Evolutionary conservation across 1,140 invertebrate species (phyloP).

Genomic region (Drosophila pruinosa): DNA sequence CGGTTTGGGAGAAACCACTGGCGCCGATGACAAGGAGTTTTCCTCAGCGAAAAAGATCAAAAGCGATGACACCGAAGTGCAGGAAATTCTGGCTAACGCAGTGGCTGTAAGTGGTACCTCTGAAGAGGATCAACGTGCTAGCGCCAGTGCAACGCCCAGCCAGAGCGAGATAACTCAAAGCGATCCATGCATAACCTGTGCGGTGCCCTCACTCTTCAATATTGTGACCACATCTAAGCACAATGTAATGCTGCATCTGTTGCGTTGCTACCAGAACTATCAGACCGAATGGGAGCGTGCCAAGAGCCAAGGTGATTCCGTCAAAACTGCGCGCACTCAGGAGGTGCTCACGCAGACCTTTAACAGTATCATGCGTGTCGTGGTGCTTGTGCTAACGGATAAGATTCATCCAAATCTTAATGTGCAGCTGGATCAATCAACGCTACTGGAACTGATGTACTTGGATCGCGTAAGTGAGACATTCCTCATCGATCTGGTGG

Average conservation of each 20-base stretch:
- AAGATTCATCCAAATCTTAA: constrained; percentile 60
- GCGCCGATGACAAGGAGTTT: constrained; percentile 60
- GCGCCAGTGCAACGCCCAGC: constrained; percentile 24
- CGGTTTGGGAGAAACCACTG: background rate
- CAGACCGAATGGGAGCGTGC: constrained; percentile 55
- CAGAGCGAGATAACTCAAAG: constrained; percentile 20
- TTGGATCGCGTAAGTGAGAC: constrained; percentile 84
- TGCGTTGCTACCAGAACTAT: constrained; percentile 69
- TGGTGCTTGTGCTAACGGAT: constrained; percentile 72
- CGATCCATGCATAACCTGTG: constrained; percentile 31
- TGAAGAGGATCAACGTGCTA: constrained; percentile 32
- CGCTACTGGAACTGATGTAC: constrained; percentile 78
- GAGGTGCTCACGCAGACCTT: constrained; percentile 37
- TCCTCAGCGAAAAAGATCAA: constrained; percentile 81
- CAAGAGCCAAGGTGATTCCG: background rate
- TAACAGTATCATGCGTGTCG: constrained; percentile 54
- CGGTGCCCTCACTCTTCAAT: constrained; percentile 43
- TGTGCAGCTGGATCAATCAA: constrained; percentile 59
- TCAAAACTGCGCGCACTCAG: background rate
- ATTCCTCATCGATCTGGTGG: constrained; percentile 85
- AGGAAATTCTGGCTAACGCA: constrained; percentile 73
- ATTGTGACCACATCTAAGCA: constrained; percentile 68
- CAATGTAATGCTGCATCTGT: constrained; percentile 59
- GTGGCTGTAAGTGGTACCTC: constrained; percentile 19
- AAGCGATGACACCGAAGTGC: constrained; percentile 77